Conservation (phyloP, 2,888 invertebrate genomes). For the Cheilosia vulpina region DNA sequence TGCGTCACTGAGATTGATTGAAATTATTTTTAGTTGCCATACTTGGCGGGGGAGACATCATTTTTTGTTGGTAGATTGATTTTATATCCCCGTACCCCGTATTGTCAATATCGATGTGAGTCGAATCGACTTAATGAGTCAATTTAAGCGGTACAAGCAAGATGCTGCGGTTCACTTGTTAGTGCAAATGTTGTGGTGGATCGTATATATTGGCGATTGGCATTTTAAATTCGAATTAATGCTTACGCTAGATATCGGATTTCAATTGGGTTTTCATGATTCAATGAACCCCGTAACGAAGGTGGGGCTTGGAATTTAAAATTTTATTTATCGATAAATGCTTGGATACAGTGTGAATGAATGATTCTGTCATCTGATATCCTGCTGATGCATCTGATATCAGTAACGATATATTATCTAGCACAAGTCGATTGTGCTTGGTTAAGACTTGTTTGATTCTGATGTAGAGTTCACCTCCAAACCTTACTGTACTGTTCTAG, state of each 20-base stretch:
- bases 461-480: no score
- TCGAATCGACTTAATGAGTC: conserved; percentile 30
- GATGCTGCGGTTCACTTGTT: not conserved
- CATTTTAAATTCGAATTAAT: conserved; percentile 20
- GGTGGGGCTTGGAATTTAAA: not conserved
- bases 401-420: no score
- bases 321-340: not conserved
- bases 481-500: no score
- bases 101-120: conserved; percentile 32
- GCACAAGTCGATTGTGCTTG: no score
- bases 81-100: not conserved
- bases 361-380: no score
- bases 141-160: conserved; percentile 25
- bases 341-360: no score
- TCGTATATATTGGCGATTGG: conserved; percentile 9
- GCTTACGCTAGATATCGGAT: conserved; percentile 9
- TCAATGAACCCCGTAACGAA: not conserved
- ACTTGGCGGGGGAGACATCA: not conserved
- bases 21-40: conserved; percentile 31
- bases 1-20: conserved; percentile 69
- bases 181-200: not conserved
- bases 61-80: conserved; percentile 14
- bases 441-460: no score
- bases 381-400: no score
- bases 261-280: conserved; percentile 9